phyloP scores from a whole-genome alignment of 2,113 vertebrate genomes.

The Mionectes macconnelli region DNA sequence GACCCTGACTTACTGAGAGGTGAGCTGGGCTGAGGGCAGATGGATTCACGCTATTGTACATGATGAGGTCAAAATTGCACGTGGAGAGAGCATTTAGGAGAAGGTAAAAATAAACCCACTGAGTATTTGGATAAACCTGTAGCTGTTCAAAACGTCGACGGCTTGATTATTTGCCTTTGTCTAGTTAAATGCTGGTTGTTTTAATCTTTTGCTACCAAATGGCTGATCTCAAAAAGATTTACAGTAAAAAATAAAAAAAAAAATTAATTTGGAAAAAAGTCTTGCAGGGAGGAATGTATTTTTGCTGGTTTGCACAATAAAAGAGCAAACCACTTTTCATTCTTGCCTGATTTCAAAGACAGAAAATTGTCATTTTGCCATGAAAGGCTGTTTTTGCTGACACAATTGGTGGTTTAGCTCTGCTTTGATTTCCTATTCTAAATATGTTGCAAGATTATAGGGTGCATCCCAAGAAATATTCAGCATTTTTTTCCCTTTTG shows the following conservation, averaged over 20 bases:
- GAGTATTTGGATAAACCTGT: slow-evolving; percentile 10
- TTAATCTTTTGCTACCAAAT: background rate
- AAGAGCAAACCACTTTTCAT: slow-evolving; percentile 58
- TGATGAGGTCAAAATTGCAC: background rate
- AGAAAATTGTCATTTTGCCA: slow-evolving; percentile 60
- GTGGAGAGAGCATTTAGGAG: background rate
- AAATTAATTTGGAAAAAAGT: slow-evolving; percentile 27
- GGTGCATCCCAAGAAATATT: slow-evolving; percentile 44
- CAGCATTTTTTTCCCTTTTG: slow-evolving; percentile 46
- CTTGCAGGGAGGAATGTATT: slow-evolving; percentile 17
- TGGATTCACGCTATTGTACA: background rate
- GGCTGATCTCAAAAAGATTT: slow-evolving; percentile 6
- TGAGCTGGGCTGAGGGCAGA: background rate
- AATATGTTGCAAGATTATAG: slow-evolving; percentile 71
- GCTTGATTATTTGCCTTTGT: slow-evolving; percentile 28
- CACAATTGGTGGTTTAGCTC: slow-evolving; percentile 50
- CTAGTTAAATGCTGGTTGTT: background rate
- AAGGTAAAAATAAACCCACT: background rate
- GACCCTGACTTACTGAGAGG: background rate
- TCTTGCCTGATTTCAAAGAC: slow-evolving; percentile 57
- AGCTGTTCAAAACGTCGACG: background rate
- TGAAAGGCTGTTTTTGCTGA: slow-evolving; percentile 64
- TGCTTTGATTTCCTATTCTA: slow-evolving; percentile 61
- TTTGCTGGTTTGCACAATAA: slow-evolving; percentile 56
- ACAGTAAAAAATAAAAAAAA: background rate